phyloP scores from a whole-genome alignment of 2,797 vertebrate species.

The Melanotaenia maccullochi region DNA sequence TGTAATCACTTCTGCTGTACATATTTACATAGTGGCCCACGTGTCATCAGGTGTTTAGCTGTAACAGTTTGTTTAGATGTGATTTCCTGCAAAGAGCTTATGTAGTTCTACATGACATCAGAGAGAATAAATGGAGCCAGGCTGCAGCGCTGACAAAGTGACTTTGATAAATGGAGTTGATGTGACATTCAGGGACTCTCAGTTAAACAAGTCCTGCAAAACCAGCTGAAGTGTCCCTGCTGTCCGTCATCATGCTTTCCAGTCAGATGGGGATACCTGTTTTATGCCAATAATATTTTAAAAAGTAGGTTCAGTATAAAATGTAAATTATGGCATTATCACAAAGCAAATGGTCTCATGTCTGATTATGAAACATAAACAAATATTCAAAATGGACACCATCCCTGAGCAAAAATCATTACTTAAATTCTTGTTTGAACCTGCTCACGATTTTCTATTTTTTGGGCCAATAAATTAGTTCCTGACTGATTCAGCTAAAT shows the following conservation, averaged over 20 bases:
- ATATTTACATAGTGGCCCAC: conserved; percentile 37
- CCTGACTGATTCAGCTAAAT: conserved; percentile 16
- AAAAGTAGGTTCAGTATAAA: background rate
- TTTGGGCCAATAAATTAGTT: conserved; percentile 27
- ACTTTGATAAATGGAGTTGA: conserved; percentile 68
- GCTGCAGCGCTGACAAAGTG: conserved; percentile 54
- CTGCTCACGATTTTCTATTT: conserved; percentile 4
- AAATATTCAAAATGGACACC: background rate
- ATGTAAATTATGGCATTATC: background rate
- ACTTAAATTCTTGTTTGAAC: conserved; percentile 20
- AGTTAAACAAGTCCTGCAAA: conserved; percentile 47
- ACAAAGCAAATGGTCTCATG: conserved; percentile 2
- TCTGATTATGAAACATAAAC: background rate
- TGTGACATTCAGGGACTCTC: conserved; percentile 63
- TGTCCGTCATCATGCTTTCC: background rate
- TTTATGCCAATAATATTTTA: background rate
- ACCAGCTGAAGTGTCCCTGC: conserved; percentile 22
- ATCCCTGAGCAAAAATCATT: conserved; percentile 11
- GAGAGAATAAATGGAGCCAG: conserved; percentile 47
- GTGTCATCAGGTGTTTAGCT: conserved; percentile 59
- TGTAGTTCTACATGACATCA: conserved; percentile 34
- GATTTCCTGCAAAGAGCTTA: conserved; percentile 55
- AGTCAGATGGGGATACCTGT: background rate
- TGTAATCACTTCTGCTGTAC: conserved; percentile 20
- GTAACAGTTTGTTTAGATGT: conserved; percentile 56